Percentiles rank a stretch among this genome's conserved stretches.
These are phyloP conservation scores for Buathra laborator DNA, from an alignment of 2,888 invertebrate species.

Conservation along the genomic window DNA sequence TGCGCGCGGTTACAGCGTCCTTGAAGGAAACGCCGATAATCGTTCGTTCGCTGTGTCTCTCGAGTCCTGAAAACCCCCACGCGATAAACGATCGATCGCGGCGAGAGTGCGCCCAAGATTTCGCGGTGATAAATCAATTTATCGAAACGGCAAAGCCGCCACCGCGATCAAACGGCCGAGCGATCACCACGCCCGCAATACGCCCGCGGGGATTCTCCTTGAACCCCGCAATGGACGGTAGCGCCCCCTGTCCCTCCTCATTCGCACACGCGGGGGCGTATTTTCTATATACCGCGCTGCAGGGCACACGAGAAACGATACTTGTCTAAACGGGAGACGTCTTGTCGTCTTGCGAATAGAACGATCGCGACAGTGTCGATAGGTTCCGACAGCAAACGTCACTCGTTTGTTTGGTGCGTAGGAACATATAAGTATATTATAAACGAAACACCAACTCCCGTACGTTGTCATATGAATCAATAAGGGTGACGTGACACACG, in stretches of 20 bases:
- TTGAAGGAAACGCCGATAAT: constrained; percentile 59
- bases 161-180: constrained; percentile 50
- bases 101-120: constrained; percentile 52
- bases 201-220: constrained; percentile 68
- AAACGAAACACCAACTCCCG: neutral
- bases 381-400: constrained; percentile 53
- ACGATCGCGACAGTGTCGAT: constrained; percentile 37
- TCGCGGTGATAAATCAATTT: constrained; percentile 66
- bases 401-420: constrained; percentile 42
- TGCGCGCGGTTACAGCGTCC: constrained; percentile 49
- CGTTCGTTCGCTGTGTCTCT: constrained; percentile 47
- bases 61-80: constrained; percentile 33
- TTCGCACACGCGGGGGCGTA: constrained; percentile 13
- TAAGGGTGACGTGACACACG: constrained; percentile 44
- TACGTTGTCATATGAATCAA: constrained; percentile 16
- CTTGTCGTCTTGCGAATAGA: constrained; percentile 14
- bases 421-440: constrained; percentile 39
- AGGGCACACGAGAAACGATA: constrained; percentile 24
- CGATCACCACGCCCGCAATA: constrained; percentile 68
- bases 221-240: constrained; percentile 61
- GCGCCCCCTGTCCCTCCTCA: neutral
- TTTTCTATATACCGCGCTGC: neutral
- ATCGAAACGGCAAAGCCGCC: constrained; percentile 59
- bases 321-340: constrained; percentile 17
- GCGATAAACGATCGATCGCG: neutral